Conservation (phyloP, 2,113 vertebrate genomes). For the Collichthys lucidus region DNA sequence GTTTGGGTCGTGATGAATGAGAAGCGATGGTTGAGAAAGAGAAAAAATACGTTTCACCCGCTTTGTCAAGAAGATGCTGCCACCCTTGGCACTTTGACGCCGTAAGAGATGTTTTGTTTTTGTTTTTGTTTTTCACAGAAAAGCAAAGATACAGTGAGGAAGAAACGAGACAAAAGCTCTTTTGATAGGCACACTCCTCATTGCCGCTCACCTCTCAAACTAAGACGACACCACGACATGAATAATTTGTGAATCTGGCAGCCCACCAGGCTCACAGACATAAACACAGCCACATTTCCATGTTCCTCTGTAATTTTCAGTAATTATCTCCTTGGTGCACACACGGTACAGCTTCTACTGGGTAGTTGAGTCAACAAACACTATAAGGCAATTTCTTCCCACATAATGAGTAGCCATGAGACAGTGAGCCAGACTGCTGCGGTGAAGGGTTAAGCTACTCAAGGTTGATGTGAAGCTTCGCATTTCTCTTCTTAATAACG, state of each 20-base stretch:
- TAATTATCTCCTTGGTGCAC: slow-evolving; percentile 73
- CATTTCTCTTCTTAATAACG: slow-evolving; percentile 37
- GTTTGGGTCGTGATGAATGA: slow-evolving; percentile 19
- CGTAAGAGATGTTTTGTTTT: not conserved
- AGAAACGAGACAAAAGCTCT: slow-evolving; percentile 34
- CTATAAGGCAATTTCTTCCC: slow-evolving; percentile 57
- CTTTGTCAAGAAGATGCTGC: slow-evolving; percentile 10
- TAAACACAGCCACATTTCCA: slow-evolving; percentile 56
- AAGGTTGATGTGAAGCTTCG: slow-evolving; percentile 43
- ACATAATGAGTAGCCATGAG: slow-evolving; percentile 63
- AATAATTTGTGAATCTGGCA: slow-evolving; percentile 69
- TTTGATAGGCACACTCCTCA: slow-evolving; percentile 53
- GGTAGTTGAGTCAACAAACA: slow-evolving; percentile 60
- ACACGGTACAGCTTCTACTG: slow-evolving; percentile 21
- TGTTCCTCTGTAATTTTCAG: slow-evolving; percentile 61
- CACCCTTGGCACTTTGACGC: slow-evolving; percentile 25
- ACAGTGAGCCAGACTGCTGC: slow-evolving; percentile 35
- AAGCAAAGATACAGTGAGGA: not conserved
- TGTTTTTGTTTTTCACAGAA: not conserved
- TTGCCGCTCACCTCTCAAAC: slow-evolving; percentile 46
- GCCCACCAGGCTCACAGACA: slow-evolving; percentile 48
- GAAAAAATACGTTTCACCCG: slow-evolving; percentile 16
- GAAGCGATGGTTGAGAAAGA: not conserved
- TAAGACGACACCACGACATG: slow-evolving; percentile 43
- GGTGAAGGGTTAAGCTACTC: slow-evolving; percentile 63